These are phyloP conservation scores for Lucifuga dentata DNA, from an alignment of 2,113 vertebrate species.

Conservation along the genomic window DNA sequence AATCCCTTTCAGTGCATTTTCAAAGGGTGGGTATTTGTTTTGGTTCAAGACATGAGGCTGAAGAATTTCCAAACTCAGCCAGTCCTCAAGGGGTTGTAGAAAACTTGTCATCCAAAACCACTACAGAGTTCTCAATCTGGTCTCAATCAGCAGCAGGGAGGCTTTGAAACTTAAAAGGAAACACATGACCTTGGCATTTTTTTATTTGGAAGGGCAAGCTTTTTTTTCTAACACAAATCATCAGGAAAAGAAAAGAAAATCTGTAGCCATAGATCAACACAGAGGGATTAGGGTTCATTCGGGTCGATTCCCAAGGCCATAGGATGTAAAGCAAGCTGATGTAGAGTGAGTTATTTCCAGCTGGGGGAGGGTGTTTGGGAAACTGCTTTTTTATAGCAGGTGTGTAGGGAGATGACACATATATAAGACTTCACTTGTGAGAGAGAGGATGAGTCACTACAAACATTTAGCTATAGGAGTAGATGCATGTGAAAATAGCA, in stretches of 20 bases:
- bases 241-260: conserved; percentile 1
- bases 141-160: conserved; percentile 71
- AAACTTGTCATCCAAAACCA: conserved; percentile 80
- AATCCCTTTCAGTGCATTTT: conserved; percentile 42
- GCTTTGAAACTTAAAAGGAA: conserved; percentile 79
- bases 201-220: conserved; percentile 15
- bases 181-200: conserved; percentile 69
- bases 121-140: conserved; percentile 74
- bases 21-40: conserved; percentile 67
- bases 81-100: conserved; percentile 57
- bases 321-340: conserved; percentile 38
- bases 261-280: not conserved
- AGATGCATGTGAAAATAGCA: conserved; percentile 35
- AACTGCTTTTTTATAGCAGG: conserved; percentile 65
- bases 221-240: conserved; percentile 41
- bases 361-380: conserved; percentile 72
- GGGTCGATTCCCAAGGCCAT: conserved; percentile 15
- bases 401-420: conserved; percentile 59
- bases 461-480: conserved; percentile 39
- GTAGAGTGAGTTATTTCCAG: conserved; percentile 69
- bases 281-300: conserved; percentile 13
- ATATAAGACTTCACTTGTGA: conserved; percentile 48
- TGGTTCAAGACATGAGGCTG: conserved; percentile 62
- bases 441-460: conserved; percentile 45
- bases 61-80: conserved; percentile 64